phyloP scores from a whole-genome alignment of 1,140 invertebrate species.

The Drosophila insularis region DNA sequence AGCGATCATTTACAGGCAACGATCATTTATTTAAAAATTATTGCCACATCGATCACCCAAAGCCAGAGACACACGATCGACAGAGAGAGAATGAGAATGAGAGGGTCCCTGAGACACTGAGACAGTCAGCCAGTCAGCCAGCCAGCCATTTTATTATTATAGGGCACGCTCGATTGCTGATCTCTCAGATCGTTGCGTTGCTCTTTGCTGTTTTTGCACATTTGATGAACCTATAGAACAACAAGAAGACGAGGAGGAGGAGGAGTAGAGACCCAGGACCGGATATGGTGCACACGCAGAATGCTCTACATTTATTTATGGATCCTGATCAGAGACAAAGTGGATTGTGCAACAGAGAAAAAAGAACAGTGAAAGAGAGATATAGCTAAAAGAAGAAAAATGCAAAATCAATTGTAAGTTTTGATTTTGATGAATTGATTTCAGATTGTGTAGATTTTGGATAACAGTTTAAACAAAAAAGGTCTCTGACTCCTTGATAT shows the following conservation, averaged over 20 bases:
- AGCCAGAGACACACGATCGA: neutral
- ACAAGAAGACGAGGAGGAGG: neutral
- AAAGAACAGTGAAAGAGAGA: constrained; percentile 14
- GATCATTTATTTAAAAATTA: constrained; percentile 82
- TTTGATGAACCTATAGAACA: constrained; percentile 47
- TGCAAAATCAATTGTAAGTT: constrained; percentile 71
- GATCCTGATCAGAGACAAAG: constrained; percentile 53
- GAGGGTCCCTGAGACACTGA: neutral
- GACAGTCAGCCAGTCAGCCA: constrained; percentile 27
- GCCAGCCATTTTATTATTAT: constrained; percentile 68
- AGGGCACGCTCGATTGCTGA: constrained; percentile 54
- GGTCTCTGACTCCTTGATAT: neutral
- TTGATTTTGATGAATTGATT: constrained; percentile 80
- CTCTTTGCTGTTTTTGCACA: constrained; percentile 48
- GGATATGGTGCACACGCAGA: constrained; percentile 73
- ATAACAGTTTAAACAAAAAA: constrained; percentile 38
- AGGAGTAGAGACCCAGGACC: constrained; percentile 31
- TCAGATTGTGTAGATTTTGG: constrained; percentile 66
- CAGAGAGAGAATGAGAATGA: constrained; percentile 10
- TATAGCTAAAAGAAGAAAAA: neutral
- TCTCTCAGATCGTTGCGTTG: constrained; percentile 30
- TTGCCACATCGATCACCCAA: constrained; percentile 76
- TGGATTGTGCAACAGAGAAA: neutral
- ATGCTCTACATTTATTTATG: constrained; percentile 79
- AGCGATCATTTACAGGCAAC: constrained; percentile 71